Evolutionary conservation across 2,888 invertebrate genomes (phyloP), one percentile per base, ranked within the genome.

Genomic region (Standfussiana lucernea): DNA sequence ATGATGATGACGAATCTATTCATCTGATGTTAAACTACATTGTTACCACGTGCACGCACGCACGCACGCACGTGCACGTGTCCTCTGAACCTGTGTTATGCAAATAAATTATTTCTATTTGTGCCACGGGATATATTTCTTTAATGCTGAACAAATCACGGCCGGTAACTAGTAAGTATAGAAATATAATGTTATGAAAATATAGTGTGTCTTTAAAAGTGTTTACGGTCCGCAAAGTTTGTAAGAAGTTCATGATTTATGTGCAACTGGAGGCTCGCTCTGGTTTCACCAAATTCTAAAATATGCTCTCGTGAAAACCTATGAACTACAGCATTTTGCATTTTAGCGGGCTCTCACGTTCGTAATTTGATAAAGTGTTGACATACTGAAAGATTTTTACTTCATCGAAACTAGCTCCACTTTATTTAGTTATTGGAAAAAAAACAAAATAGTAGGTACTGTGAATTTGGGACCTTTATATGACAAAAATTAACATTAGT

Each of bases 131-230:
- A n/a, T 53, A n/a, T 53, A 28, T 28, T 56, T 15, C 15, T 15
- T 28, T 21, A 15, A 28, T 0, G 59, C 32, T 18, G 8, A 32
- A 15, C 15, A 56, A 56, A 18, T 59, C 18, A 59, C 18, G 10
- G 11, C 1, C 15, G 28, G 7, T 2, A 28, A 2, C 21, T 59
- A 35, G 4, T 40, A 64, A 1, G 4, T 64, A 64, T 40, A n/a
- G 15, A 64, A 64, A 64, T 64, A 40, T 28, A 64, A 64, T 72
- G 15, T 77, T 72, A 72, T 70, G 68, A 78, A 53, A 78, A 81
- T 65, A 70, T 70, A 84, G 45, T 70, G 45, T 53, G 50, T 59
- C 40, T 71, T 68, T 79, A 74, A 71, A 79, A 59, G n/a, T 73
- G 65, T 69, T 66, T 47, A 53, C 65, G 53, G 15, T 15, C n/a